Evolutionary conservation across 2,888 invertebrate genomes (phyloP).

Genomic region (Morpho achilles): DNA sequence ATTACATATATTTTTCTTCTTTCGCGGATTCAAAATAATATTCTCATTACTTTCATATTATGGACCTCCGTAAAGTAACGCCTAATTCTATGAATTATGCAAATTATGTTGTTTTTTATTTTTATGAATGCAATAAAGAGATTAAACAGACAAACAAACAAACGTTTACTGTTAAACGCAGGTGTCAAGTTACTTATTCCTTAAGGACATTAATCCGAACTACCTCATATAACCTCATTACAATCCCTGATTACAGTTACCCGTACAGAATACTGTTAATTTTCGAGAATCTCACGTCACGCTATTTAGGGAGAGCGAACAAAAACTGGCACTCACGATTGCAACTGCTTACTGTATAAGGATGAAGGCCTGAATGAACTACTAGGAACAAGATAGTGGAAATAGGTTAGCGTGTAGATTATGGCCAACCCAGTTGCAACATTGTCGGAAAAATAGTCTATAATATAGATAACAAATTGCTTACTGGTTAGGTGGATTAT

Average conservation of each 20-base stretch:
- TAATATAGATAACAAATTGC: not conserved
- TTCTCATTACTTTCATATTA: no score
- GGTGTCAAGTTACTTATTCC: no score
- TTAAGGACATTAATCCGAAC: not conserved
- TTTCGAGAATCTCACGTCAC: conserved; percentile 36
- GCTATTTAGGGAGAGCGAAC: conserved; percentile 33
- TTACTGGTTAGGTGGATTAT: no score
- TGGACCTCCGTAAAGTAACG: no score
- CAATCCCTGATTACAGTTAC: conserved; percentile 28
- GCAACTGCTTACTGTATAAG: conserved; percentile 28
- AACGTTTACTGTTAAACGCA: no score
- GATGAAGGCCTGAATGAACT: conserved; percentile 30
- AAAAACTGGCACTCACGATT: conserved; percentile 28
- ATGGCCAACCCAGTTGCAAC: not conserved
- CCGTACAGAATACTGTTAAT: conserved; percentile 36
- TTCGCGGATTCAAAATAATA: no score
- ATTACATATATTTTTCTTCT: no score
- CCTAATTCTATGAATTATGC: no score
- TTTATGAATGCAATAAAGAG: no score
- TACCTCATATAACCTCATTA: conserved; percentile 12
- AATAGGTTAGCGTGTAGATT: conserved; percentile 5
- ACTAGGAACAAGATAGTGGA: conserved; percentile 13
- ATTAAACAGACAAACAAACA: no score
- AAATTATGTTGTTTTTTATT: no score
- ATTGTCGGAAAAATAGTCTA: not conserved